Evolutionary conservation across 2,888 invertebrate genomes (phyloP).

Genomic region (Nomada lathburiana): DNA sequence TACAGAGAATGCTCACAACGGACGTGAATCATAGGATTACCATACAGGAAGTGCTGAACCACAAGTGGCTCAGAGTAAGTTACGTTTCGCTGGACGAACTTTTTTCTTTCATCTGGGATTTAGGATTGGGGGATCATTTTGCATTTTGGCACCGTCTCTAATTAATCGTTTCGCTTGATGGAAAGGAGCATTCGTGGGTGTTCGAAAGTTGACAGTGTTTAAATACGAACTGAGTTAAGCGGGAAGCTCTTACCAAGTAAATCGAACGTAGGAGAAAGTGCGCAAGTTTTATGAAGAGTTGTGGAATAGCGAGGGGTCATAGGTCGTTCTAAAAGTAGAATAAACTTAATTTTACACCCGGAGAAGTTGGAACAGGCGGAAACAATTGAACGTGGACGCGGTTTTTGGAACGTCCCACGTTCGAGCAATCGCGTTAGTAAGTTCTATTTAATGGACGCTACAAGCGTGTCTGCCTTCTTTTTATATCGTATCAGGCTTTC

Average conservation of each 20-base stretch:
- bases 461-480: constrained; percentile 55
- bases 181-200: too few relatives aligned
- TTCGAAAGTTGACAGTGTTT: too few relatives aligned
- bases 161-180: too few relatives aligned
- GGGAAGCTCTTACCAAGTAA: too few relatives aligned
- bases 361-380: background rate
- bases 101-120: background rate
- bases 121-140: background rate
- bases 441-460: constrained; percentile 50
- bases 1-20: constrained; percentile 95
- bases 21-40: constrained; percentile 97
- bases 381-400: background rate
- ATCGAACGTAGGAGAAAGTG: too few relatives aligned
- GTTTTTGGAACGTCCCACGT: background rate
- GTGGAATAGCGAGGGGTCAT: background rate
- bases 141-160: background rate
- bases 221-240: too few relatives aligned
- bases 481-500: constrained; percentile 63
- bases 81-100: background rate
- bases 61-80: constrained; percentile 97
- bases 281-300: too few relatives aligned
- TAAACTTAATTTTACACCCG: background rate
- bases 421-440: constrained; percentile 31
- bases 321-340: background rate
- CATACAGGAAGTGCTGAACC: constrained; percentile 97